Evolutionary conservation across 2,888 invertebrate genomes (phyloP).

Genomic region (Cheilosia scutellata): DNA sequence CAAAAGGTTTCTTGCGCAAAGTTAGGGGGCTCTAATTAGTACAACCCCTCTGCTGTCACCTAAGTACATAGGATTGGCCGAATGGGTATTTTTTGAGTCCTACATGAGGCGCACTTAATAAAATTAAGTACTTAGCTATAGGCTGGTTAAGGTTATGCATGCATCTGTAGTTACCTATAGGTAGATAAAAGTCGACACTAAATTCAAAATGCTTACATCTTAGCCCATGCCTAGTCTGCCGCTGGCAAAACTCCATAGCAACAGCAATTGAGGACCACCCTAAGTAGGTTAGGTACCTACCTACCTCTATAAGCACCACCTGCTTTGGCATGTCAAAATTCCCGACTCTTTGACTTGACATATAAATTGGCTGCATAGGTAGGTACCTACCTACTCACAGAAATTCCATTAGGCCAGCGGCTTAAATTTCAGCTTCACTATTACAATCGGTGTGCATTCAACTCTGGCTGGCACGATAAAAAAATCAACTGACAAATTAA

Average conservation of each 20-base stretch:
- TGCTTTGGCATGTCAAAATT: constrained; percentile 63
- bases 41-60: too few relatives aligned
- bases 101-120: too few relatives aligned
- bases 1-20: too few relatives aligned
- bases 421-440: constrained; percentile 33
- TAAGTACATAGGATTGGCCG: too few relatives aligned
- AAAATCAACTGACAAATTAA: constrained; percentile 50
- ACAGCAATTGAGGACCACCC: constrained; percentile 22
- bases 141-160: too few relatives aligned
- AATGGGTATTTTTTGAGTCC: too few relatives aligned
- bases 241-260: background rate
- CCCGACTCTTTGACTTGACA: constrained; percentile 55
- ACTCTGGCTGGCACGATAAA: constrained; percentile 7
- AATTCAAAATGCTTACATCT: too few relatives aligned
- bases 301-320: constrained; percentile 32
- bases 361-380: constrained; percentile 48
- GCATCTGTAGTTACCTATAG: too few relatives aligned
- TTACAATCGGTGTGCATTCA: constrained; percentile 29
- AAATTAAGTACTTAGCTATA: too few relatives aligned
- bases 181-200: too few relatives aligned
- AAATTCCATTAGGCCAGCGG: constrained; percentile 44
- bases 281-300: background rate
- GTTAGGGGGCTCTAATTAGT: too few relatives aligned
- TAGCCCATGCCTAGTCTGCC: too few relatives aligned
- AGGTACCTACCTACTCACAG: constrained; percentile 3